A percentile compares a stretch with the other conserved stretches of the same genome.
phyloP scores from a whole-genome alignment of 2,797 vertebrate species.

The Champsocephalus esox region DNA sequence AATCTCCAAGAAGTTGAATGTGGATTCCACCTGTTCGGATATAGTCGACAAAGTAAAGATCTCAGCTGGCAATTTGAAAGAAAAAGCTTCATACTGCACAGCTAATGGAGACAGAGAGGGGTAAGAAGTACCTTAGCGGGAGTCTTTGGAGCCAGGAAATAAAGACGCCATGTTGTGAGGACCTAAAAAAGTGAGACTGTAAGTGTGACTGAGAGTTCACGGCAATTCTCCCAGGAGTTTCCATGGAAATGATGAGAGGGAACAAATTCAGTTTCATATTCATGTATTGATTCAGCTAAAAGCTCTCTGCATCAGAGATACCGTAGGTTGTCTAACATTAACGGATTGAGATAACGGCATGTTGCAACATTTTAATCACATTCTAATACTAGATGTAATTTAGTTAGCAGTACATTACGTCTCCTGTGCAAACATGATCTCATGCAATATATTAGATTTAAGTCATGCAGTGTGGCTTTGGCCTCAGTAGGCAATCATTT shows the following conservation, averaged over 20 bases:
- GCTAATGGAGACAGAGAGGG: neutral
- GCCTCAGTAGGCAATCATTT: conserved; percentile 34
- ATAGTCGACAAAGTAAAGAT: conserved; percentile 14
- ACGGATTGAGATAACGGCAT: conserved; percentile 35
- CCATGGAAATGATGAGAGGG: conserved; percentile 60
- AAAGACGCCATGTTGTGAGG: conserved; percentile 88
- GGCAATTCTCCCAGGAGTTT: conserved; percentile 54
- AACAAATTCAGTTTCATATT: conserved; percentile 51
- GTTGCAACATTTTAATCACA: conserved; percentile 40
- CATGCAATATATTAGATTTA: conserved; percentile 29
- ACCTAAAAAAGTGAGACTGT: conserved; percentile 75
- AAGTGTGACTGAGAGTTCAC: conserved; percentile 54
- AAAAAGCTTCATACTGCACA: neutral
- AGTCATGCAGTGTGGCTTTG: conserved; percentile 10
- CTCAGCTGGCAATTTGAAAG: neutral
- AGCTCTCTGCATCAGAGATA: conserved; percentile 50
- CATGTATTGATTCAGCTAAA: conserved; percentile 68
- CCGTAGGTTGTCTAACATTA: conserved; percentile 30
- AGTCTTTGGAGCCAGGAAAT: conserved; percentile 86
- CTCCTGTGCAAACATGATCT: conserved; percentile 19
- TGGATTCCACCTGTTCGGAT: conserved; percentile 84
- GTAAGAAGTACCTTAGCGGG: conserved; percentile 80
- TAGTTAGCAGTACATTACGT: conserved; percentile 39
- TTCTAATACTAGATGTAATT: conserved; percentile 19
- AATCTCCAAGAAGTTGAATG: conserved; percentile 92